Conservation (phyloP, 2,888 invertebrate species). For the Scaptomyza reducta region DNA sequence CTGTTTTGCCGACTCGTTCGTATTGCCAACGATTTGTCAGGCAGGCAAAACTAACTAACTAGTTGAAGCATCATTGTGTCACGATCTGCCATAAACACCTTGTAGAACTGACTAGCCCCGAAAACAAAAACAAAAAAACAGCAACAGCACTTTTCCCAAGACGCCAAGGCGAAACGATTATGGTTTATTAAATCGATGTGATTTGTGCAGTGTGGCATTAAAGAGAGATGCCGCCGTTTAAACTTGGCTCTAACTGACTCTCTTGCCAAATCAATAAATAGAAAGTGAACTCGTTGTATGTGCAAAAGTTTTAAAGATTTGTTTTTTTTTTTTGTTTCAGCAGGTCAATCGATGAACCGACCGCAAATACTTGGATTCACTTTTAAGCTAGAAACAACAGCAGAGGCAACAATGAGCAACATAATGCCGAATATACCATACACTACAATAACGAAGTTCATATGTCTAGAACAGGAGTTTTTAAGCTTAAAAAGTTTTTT, state of each 20-base stretch:
- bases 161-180: constrained; percentile 41
- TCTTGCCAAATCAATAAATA: constrained; percentile 43
- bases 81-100: constrained; percentile 77
- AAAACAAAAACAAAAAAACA: too few species aligned
- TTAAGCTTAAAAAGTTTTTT: too few species aligned
- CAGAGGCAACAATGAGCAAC: not conserved
- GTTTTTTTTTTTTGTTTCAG: too few species aligned
- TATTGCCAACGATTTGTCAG: constrained; percentile 49
- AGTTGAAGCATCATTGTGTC: constrained; percentile 71
- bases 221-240: constrained; percentile 70
- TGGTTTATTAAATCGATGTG: constrained; percentile 75
- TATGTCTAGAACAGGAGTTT: too few species aligned
- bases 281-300: constrained; percentile 65
- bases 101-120: constrained; percentile 45
- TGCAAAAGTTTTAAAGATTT: constrained; percentile 23
- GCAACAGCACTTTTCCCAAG: constrained; percentile 20
- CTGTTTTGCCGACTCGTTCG: constrained; percentile 49
- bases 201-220: constrained; percentile 66
- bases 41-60: constrained; percentile 13
- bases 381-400: constrained; percentile 42
- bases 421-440: not conserved
- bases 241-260: not conserved
- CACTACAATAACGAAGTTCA: not conserved
- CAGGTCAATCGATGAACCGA: constrained; percentile 55
- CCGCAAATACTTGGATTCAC: constrained; percentile 56